Base-by-base conservation (phyloP, 2,113 vertebrate species). In the Laticauda colubrina region DNA sequence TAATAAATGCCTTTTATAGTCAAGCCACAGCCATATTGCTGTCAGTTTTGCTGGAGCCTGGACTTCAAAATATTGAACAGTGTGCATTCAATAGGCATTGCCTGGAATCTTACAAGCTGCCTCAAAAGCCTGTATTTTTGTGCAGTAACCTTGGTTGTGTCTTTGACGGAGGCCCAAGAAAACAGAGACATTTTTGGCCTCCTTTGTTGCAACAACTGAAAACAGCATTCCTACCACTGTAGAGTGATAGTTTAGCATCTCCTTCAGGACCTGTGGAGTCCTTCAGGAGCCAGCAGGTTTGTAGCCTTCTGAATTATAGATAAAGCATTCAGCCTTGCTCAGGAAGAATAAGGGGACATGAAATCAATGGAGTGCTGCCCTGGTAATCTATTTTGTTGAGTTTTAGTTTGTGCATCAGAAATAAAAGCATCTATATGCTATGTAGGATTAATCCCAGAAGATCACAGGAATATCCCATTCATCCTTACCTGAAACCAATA, bases 311-410 rank as follows among this genome's bases (percentile, higher is more conserved):
- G 96, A 97, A 97, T 97, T 97, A 97, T 97, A 95, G 94, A 97
- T 97, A 94, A 95, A 96, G 94, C 12, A 54, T 97, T 96, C 97
- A 97, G 94, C 4, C 14, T 91, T 89, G 12, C 93, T 95, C 96
- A 95, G 93, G 95, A 96, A 96, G 96, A 97, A 96, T 95, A 96
- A 95, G 87, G 95, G 96, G 96, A 96, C 96, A 90, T 0, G 89
- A 97, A 97, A 97, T 97, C 97, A 96, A 96, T 97, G 97, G 93
- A 94, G 92, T 20, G 61, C 94, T 97, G 96, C 96, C 97, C 97
- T 86, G 90, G 95, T 96, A 96, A 97, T 96, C 97, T 93, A 96
- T 97, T 96, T 95, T 94, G 56, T 96, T 95, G 96, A 96, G 96
- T 96, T 97, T 97, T 95, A 96, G 97, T 96, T 96, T 96, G 94